Percentiles rank a stretch among this genome's conserved stretches.
phyloP scores from a whole-genome alignment of 1,140 invertebrate species.

The Nixonia krombeini region DNA sequence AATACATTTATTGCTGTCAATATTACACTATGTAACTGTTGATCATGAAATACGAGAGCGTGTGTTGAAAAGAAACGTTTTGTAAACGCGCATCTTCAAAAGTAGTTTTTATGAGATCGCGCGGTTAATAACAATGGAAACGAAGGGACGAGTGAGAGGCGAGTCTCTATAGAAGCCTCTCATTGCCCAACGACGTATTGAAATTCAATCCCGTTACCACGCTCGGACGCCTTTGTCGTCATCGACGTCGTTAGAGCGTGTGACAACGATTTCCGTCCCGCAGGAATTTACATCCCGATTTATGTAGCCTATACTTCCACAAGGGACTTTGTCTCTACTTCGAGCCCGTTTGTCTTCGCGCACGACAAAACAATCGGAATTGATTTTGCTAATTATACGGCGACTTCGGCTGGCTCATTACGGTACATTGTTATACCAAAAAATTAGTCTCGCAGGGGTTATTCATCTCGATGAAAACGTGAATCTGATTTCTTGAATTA shows the following conservation, averaged over 20 bases:
- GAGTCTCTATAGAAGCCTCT: slow-evolving; percentile 57
- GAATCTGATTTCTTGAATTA: no score
- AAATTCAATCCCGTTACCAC: slow-evolving; percentile 58
- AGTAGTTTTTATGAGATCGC: slow-evolving; percentile 23
- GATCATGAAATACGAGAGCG: no score
- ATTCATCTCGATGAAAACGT: no score
- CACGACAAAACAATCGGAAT: not conserved
- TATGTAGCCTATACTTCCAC: slow-evolving; percentile 5
- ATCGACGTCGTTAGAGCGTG: slow-evolving; percentile 35
- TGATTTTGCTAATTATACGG: no score
- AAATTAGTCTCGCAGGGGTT: no score
- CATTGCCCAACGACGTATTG: slow-evolving; percentile 58
- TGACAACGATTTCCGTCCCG: slow-evolving; percentile 51
- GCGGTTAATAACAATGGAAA: slow-evolving; percentile 55
- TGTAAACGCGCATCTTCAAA: slow-evolving; percentile 19
- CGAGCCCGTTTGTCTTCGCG: not conserved
- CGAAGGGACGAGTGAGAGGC: slow-evolving; percentile 53
- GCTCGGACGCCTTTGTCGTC: slow-evolving; percentile 51
- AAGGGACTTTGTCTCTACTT: not conserved
- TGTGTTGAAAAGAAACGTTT: slow-evolving; percentile 9
- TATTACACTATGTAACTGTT: no score
- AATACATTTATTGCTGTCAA: no score
- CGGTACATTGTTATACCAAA: no score
- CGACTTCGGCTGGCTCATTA: no score
- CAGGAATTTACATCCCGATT: slow-evolving; percentile 13